Evolutionary conservation across 2,797 vertebrate species (phyloP).

Genomic region (Semaprochilodus insignis): DNA sequence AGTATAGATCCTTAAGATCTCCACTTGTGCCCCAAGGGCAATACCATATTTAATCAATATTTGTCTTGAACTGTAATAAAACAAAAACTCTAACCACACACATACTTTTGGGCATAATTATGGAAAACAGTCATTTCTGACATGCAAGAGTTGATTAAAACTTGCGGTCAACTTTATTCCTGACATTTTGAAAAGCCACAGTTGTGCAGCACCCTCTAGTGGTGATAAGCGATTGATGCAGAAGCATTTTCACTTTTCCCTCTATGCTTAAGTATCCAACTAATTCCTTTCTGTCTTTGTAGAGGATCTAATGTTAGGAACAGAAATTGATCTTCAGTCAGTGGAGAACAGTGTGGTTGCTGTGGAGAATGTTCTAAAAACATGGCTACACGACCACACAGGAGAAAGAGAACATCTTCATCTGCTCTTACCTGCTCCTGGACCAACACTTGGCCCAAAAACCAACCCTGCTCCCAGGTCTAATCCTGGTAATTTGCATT

Average conservation of each 20-base stretch:
- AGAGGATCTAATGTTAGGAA: conserved; percentile 82
- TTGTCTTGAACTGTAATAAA: neutral
- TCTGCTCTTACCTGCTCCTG: conserved; percentile 81
- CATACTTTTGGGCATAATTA: neutral
- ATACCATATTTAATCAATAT: neutral
- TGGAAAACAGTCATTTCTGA: neutral
- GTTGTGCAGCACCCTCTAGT: conserved; percentile 52
- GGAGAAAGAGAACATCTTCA: conserved; percentile 89
- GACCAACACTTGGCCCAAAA: conserved; percentile 46
- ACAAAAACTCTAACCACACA: neutral
- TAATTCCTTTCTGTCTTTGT: neutral
- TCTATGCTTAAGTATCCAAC: neutral
- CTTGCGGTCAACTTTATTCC: neutral
- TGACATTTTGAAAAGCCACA: conserved; percentile 8
- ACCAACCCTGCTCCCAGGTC: conserved; percentile 37
- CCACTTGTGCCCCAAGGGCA: neutral
- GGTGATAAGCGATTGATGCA: conserved; percentile 22
- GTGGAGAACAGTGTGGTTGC: conserved; percentile 84
- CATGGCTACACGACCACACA: conserved; percentile 88
- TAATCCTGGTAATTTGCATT: conserved; percentile 22
- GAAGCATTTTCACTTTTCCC: neutral
- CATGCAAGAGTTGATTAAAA: neutral
- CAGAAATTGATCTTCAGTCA: conserved; percentile 85
- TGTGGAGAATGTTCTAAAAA: conserved; percentile 88
- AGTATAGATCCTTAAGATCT: neutral